phyloP scores from a whole-genome alignment of 1,140 invertebrate species.

The Euwallacea similis region DNA sequence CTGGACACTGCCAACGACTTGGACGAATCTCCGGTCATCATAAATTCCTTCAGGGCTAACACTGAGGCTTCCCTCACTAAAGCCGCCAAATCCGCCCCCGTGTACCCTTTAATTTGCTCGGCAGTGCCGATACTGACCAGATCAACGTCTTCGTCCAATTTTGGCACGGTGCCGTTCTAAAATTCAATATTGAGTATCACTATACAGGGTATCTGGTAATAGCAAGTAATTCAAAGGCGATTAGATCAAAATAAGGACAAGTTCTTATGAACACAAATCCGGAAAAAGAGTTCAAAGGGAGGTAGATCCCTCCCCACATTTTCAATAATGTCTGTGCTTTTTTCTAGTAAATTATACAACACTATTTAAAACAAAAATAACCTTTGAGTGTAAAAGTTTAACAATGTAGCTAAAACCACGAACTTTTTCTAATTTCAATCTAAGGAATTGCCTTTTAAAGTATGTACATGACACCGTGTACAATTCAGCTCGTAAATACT shows the following conservation, averaged over 20 bases:
- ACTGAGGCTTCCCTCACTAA: conserved; percentile 82
- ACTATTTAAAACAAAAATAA: too few species aligned
- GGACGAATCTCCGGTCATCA: conserved; percentile 50
- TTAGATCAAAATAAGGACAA: too few species aligned
- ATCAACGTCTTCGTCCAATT: conserved; percentile 75
- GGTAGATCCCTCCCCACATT: too few species aligned
- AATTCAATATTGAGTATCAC: background rate
- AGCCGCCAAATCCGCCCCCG: conserved; percentile 90
- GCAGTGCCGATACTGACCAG: conserved; percentile 69
- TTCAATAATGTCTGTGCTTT: too few species aligned
- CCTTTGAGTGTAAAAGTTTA: too few species aligned
- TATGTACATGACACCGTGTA: background rate
- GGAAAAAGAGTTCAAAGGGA: too few species aligned
- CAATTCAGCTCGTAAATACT: too few species aligned
- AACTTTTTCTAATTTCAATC: background rate
- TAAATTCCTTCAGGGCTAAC: conserved; percentile 71
- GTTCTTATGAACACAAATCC: too few species aligned
- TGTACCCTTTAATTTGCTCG: conserved; percentile 74
- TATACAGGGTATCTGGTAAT: too few species aligned
- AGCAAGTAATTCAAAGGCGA: too few species aligned
- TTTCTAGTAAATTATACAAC: too few species aligned
- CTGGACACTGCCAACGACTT: conserved; percentile 54
- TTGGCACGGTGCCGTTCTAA: conserved; percentile 75
- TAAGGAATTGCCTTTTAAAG: background rate
- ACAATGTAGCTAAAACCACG: too few species aligned